Conservation (phyloP, 2,888 invertebrate species). For the Teleiodes luculella region DNA sequence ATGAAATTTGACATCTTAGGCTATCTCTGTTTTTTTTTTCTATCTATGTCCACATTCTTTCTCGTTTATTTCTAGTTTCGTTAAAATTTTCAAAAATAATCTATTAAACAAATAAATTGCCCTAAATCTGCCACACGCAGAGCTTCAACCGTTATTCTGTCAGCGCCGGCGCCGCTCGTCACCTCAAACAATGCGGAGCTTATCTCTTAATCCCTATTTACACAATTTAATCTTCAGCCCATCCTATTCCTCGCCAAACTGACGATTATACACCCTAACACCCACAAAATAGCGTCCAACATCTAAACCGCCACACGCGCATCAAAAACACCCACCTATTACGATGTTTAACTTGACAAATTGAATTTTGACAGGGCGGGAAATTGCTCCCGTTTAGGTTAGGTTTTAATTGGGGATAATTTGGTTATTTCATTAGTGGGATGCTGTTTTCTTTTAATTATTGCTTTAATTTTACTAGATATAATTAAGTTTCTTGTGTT, state of each 20-base stretch:
- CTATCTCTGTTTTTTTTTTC: neutral
- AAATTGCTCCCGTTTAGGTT: conserved; percentile 54
- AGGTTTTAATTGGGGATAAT: conserved; percentile 47
- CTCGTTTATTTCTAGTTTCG: too few relatives aligned
- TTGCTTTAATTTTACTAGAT: conserved; percentile 18
- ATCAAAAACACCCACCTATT: conserved; percentile 54
- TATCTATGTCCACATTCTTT: neutral
- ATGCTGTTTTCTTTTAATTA: conserved; percentile 49
- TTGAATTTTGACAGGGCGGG: conserved; percentile 75
- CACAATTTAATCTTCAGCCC: conserved; percentile 69
- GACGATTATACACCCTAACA: conserved; percentile 52
- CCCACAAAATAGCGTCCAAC: conserved; percentile 38
- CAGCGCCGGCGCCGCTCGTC: conserved; percentile 55
- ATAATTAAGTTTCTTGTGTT: conserved; percentile 8
- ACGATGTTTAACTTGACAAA: conserved; percentile 73
- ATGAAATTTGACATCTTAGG: too few relatives aligned
- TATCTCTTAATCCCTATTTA: conserved; percentile 77
- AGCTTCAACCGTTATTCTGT: conserved; percentile 33
- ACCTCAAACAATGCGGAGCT: conserved; percentile 63
- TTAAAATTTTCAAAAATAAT: neutral
- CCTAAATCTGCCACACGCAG: conserved; percentile 59
- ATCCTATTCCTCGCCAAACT: conserved; percentile 20
- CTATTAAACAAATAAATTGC: conserved; percentile 27
- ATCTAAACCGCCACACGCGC: conserved; percentile 31
- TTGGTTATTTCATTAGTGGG: conserved; percentile 45